A percentile compares a stretch with the other conserved stretches of the same genome.
Evolutionary conservation across 2,888 invertebrate species (phyloP).

Genomic region (Limnephilus marmoratus): DNA sequence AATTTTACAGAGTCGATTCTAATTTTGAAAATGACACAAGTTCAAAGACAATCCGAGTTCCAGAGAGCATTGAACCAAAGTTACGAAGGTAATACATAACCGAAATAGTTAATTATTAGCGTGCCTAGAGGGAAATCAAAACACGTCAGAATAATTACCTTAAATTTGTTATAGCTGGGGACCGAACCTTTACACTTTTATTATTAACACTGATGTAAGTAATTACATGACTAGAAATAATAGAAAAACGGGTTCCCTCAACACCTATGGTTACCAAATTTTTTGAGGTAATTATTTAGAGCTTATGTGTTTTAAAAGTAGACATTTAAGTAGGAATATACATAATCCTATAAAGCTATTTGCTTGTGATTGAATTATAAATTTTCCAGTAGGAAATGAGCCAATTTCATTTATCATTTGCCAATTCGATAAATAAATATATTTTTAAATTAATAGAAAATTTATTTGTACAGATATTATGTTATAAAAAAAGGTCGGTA

Average conservation of each 20-base stretch:
- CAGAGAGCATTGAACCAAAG: no score
- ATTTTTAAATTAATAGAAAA: neutral
- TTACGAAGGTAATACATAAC: no score
- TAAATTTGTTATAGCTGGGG: neutral
- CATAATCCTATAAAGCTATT: no score
- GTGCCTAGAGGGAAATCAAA: neutral
- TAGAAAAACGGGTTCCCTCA: neutral
- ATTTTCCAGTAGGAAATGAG: neutral
- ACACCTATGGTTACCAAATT: neutral
- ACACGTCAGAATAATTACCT: neutral
- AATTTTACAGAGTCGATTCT: no score
- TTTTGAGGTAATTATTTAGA: neutral
- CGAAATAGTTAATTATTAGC: no score
- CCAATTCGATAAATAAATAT: neutral
- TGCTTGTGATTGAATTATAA: no score
- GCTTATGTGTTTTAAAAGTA: neutral
- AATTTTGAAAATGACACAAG: no score
- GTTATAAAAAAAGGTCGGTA: no score
- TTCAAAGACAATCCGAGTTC: no score
- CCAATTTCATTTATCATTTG: neutral
- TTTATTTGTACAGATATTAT: neutral
- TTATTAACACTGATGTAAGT: neutral
- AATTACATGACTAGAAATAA: neutral
- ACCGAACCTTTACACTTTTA: neutral
- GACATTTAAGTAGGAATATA: no score